Base-by-base conservation (phyloP, 2,888 invertebrate species). In the Fissipunctia ypsillon region DNA sequence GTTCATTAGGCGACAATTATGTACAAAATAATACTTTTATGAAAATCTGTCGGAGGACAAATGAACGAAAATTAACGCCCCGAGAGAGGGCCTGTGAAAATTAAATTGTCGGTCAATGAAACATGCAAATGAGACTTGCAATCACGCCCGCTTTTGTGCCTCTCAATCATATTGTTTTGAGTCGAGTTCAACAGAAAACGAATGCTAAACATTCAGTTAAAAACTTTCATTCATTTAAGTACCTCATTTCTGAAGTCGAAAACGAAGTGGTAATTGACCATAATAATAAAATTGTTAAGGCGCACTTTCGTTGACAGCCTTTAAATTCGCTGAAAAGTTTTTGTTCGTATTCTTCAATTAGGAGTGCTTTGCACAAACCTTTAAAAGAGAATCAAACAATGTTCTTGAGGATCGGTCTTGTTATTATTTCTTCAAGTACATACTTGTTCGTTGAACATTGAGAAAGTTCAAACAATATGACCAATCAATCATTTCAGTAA, bases 21-120 rank as follows among this genome's bases (percentile, higher is more conserved):
- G 81, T 81, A 82, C 84, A 83, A 82, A 83, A 87, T 88, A 89
- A 89, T 87, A 81, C 85, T 84, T 83, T 83, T 81, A 83, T 86
- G 86, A 81, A 84, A 84, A 85, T 86, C 80, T 85, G 85, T 86
- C 73, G 84, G 80, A 84, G 85, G 86, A 90, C 89, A 91, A 92
- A 92, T 89, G 90, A 88, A 89, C 86, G 88, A 88, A 91, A 93
- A 93, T 92, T 89, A 91, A 89, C 88, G 88, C 86, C 88, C 88
- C 86, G 82, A 76, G 87, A 85, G 88, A 87, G 88, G 90, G 88
- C 85, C 88, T 83, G 88, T 86, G 91, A 85, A 91, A 95, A 95
- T 95, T 93, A 93, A 95, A 95, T 94, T 93, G 93, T 93, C 93
- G 90, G 92, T 92, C 94, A 94, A 94, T 94, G 94, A 92, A 94